phyloP scores from a whole-genome alignment of 2,113 vertebrate genomes.

The Ochotona curzoniae region DNA sequence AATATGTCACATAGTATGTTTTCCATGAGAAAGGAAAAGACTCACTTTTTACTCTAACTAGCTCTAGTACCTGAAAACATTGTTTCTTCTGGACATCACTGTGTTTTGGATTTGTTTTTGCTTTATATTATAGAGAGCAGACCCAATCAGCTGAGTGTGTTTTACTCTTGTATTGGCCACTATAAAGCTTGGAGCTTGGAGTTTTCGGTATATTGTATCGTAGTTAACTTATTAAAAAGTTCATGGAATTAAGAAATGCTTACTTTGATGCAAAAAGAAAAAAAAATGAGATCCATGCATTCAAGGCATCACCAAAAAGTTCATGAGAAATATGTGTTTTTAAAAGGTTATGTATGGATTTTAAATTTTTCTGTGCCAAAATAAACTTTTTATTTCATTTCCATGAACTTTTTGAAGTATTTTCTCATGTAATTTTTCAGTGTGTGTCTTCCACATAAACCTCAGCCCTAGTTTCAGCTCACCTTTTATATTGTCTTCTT shows the following conservation, averaged over 20 bases:
- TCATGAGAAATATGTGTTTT: too few species aligned
- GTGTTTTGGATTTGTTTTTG: not conserved
- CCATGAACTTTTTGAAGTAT: too few species aligned
- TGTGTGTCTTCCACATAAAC: not conserved
- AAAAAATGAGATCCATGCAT: too few species aligned
- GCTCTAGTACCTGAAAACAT: not conserved
- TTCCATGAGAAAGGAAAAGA: not conserved
- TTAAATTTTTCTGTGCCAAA: too few species aligned
- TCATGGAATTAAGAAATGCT: too few species aligned
- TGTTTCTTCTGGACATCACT: not conserved
- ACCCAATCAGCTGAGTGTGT: not conserved
- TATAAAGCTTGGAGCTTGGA: not conserved
- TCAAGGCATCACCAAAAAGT: too few species aligned
- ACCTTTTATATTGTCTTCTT: not conserved
- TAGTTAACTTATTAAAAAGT: not conserved
- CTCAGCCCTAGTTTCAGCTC: not conserved
- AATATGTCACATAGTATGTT: not conserved
- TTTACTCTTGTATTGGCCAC: constrained; percentile 29
- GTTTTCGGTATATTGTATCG: not conserved
- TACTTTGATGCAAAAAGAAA: too few species aligned
- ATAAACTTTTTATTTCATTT: too few species aligned
- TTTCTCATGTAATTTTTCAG: not conserved
- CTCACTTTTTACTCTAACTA: not conserved
- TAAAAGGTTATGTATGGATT: too few species aligned
- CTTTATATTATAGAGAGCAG: not conserved